Conservation (phyloP, 2,113 vertebrate genomes). For the Laterallus jamaicensis region DNA sequence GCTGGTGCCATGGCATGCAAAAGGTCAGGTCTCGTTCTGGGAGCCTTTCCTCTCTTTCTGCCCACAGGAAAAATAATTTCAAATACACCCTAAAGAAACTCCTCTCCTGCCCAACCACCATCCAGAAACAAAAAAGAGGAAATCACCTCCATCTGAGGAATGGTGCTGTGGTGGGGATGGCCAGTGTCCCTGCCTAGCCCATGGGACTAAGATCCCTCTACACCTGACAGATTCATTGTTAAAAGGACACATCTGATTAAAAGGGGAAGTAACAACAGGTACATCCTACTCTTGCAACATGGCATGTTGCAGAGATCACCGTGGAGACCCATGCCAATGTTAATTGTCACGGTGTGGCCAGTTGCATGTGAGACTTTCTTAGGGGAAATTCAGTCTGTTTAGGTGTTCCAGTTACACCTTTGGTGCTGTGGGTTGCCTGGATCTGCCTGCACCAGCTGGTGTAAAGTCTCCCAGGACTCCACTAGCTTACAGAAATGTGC, state of each 20-base stretch:
- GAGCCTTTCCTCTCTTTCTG: background rate
- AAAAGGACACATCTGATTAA: background rate
- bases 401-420: background rate
- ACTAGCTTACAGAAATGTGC: background rate
- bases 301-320: rapidly evolving
- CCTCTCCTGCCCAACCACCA: background rate
- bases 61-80: background rate
- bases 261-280: background rate
- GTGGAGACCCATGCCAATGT: background rate
- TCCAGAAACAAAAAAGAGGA: background rate
- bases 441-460: background rate
- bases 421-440: background rate
- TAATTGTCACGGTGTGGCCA: rapidly evolving
- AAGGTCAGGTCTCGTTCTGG: background rate
- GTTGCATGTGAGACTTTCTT: background rate
- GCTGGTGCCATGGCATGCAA: rapidly evolving
- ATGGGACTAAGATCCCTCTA: background rate
- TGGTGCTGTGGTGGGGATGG: rapidly evolving
- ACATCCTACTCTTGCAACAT: background rate
- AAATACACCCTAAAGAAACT: background rate
- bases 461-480: background rate
- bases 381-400: background rate
- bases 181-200: background rate
- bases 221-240: background rate
- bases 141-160: background rate